These are phyloP conservation scores for Megastigmus dorsalis DNA, from an alignment of 2,888 invertebrate genomes.

Conservation along the genomic window DNA sequence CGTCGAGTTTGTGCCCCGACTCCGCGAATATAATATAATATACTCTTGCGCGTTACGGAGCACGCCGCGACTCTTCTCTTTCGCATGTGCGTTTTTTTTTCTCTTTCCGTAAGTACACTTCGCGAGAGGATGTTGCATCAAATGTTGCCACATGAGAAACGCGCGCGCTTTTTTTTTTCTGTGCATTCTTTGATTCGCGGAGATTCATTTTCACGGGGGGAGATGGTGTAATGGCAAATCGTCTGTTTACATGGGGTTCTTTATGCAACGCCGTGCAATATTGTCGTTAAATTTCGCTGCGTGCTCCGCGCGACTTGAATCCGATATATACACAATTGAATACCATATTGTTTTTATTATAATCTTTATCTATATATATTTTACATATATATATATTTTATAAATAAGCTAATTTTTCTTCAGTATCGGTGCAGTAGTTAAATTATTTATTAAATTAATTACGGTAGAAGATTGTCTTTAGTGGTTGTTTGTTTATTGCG, in stretches of 20 bases:
- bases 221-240: background rate
- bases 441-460: too few species aligned
- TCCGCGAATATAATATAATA: too few species aligned
- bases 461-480: constrained; percentile 55
- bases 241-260: background rate
- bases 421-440: constrained; percentile 51
- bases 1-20: too few species aligned
- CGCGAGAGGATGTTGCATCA: background rate
- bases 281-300: constrained; percentile 23
- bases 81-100: background rate
- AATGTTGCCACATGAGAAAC: too few species aligned
- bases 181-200: background rate
- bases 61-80: background rate
- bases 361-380: too few species aligned
- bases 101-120: background rate
- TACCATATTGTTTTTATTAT: background rate
- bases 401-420: constrained; percentile 34
- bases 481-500: constrained; percentile 52
- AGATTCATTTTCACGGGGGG: too few species aligned
- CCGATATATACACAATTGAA: background rate
- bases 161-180: too few species aligned
- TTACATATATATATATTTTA: constrained; percentile 3
- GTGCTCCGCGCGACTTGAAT: too few species aligned
- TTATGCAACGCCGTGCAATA: too few species aligned
- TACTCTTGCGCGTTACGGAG: too few species aligned